Conservation (phyloP, 2,888 invertebrate species). For the Clitarchus hookeri region DNA sequence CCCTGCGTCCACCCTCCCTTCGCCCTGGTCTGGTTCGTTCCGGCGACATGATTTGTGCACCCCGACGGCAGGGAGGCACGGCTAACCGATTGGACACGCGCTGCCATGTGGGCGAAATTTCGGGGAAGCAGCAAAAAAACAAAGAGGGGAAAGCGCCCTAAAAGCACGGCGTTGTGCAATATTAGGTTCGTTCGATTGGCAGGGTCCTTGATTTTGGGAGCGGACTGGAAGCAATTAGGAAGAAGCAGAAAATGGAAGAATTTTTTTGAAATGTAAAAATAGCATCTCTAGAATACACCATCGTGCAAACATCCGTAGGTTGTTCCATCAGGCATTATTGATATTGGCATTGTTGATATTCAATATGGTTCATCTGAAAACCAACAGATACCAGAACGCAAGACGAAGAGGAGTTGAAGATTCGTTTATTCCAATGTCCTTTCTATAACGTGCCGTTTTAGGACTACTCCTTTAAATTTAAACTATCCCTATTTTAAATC, state of each 20-base stretch:
- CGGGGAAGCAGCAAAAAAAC: neutral
- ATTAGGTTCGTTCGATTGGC: slow-evolving; percentile 4
- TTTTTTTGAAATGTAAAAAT: too few relatives aligned
- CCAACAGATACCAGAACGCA: too few relatives aligned
- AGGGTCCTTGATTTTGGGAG: neutral
- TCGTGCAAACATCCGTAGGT: too few relatives aligned
- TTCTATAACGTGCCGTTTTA: too few relatives aligned
- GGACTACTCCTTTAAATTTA: too few relatives aligned
- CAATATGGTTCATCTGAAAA: too few relatives aligned
- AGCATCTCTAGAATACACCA: too few relatives aligned
- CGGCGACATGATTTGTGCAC: neutral
- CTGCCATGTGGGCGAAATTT: slow-evolving; percentile 7
- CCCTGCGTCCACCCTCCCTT: neutral
- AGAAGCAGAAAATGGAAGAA: neutral
- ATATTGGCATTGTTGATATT: too few relatives aligned
- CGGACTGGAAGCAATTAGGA: neutral
- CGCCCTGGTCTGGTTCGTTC: neutral
- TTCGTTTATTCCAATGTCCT: too few relatives aligned
- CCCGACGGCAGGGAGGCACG: neutral
- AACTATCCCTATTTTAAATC: too few relatives aligned
- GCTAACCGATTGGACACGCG: slow-evolving; percentile 2
- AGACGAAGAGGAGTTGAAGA: too few relatives aligned
- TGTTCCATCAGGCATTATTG: too few relatives aligned
- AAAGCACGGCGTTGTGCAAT: neutral
- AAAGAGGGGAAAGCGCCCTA: neutral